Evolutionary conservation across 2,113 vertebrate genomes (phyloP).

Genomic region (Sapajus apella): DNA sequence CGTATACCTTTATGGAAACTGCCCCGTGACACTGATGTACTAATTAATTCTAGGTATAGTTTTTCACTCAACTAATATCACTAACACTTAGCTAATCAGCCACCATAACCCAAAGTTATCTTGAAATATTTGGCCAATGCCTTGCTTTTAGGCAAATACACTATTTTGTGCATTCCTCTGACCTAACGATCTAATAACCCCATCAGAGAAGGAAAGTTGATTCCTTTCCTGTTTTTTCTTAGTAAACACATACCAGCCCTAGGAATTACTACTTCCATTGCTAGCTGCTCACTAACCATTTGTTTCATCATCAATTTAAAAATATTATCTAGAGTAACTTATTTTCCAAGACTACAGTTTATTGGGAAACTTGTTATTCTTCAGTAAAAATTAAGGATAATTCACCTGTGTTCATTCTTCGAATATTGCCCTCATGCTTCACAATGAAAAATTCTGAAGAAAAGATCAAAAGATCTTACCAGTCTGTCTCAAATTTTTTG

Average conservation of each 20-base stretch:
- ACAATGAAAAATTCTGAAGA: neutral
- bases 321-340: neutral
- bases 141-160: neutral
- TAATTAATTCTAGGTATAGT: neutral
- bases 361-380: neutral
- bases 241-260: neutral
- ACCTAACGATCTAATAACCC: neutral
- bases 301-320: conserved; percentile 20
- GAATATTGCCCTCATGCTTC: neutral
- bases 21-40: neutral
- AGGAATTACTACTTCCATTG: neutral
- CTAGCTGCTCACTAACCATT: neutral
- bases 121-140: neutral
- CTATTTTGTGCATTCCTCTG: neutral
- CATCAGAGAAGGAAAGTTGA: neutral
- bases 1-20: neutral
- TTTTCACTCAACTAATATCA: neutral
- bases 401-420: neutral
- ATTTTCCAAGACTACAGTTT: neutral
- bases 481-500: neutral
- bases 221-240: conserved; percentile 7
- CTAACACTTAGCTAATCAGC: neutral
- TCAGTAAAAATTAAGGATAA: neutral
- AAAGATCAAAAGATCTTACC: conserved; percentile 11
- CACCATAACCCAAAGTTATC: neutral